Evolutionary conservation across 2,888 invertebrate species (phyloP), one percentile per base, ranked within the genome.

Genomic region (Torymus tubicola): DNA sequence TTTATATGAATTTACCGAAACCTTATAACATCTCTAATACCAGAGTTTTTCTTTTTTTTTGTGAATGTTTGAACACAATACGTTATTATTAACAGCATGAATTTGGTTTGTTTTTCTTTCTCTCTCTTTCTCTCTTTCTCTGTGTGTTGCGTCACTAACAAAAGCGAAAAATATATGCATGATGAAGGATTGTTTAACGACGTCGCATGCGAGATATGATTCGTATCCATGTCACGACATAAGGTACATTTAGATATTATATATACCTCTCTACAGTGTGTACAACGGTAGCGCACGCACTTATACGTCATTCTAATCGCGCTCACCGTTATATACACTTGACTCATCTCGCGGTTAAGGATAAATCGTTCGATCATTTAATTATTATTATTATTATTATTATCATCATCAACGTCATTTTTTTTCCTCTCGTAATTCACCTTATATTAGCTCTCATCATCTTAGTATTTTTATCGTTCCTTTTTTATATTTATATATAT

Each of bases 201-300:
- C 75, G 61, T 71, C 24, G 70, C 72, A 73, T 64, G 73, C 72
- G 72, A 78, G 79, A 80, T 78, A 71, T 63, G 52, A 82, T 82
- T 76, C 69, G 84, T 84, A 84, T 84, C 84, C 84, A 83, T 84
- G 77, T 82, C 84, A 82, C 78, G 76, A 82, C 60, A n/a, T n/a
- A 70, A 83, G 64, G 77, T 78, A 76, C 55, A 58, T 71, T 60
- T 58, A 18, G 11, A 70, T 10, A 21, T 21, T 21, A 21, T 21
- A 21, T 21, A 21, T 21, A 42, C 10, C 5, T 8, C 42, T 42
- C 0, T 31, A 1, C 42, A 42, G 42, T 42, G 42, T 42, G 70
- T 65, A 67, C 61, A 63, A 57, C 64, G 74, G 58, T 79, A 69
- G 73, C 69, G 74, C 79, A 60, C 73, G 73, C 69, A 79, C 74